These are phyloP conservation scores for Ondatra zibethicus DNA, from an alignment of 2,113 vertebrate species.

Conservation along the genomic window DNA sequence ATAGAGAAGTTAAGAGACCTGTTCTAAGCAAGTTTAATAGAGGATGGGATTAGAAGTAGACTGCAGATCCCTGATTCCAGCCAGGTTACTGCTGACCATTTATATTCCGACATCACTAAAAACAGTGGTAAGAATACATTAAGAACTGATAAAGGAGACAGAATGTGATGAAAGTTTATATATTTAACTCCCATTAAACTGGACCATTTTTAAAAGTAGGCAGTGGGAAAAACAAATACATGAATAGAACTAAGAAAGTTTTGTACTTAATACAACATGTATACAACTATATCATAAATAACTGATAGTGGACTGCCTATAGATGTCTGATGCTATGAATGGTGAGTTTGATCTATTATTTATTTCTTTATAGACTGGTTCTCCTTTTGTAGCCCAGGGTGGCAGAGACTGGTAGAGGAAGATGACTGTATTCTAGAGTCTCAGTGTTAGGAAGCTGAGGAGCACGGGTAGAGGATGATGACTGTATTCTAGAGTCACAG, in stretches of 20 bases:
- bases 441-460: no score
- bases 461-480: no score
- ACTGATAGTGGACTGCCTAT: background rate
- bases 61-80: background rate
- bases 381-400: background rate
- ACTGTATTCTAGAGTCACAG: no score
- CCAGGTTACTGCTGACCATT: background rate
- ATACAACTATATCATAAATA: background rate
- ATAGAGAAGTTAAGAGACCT: background rate
- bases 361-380: background rate
- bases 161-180: background rate
- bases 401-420: background rate
- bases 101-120: background rate
- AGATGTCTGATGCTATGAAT: conserved; percentile 3
- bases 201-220: conserved; percentile 6
- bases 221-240: background rate
- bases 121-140: background rate
- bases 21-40: background rate
- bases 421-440: no score
- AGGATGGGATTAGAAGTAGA: background rate
- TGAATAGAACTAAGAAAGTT: background rate
- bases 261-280: background rate
- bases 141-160: background rate
- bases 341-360: background rate
- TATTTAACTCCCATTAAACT: conserved; percentile 7